A percentile compares a stretch with the other conserved stretches of the same genome.
Conservation (phyloP, 2,888 invertebrate species). For the Phyllotreta cruciferae region DNA sequence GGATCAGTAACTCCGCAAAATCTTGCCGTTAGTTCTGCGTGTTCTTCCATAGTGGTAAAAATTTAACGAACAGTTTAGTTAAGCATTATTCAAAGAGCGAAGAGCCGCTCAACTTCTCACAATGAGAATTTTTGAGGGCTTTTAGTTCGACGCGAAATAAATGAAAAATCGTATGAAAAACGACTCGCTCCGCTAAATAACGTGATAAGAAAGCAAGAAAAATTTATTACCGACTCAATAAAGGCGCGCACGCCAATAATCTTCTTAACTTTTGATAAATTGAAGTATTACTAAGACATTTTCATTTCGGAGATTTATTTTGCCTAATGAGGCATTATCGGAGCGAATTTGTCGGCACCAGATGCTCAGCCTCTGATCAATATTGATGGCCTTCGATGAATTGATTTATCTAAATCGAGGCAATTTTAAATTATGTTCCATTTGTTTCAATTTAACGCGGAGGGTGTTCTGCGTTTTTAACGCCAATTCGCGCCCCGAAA, state of each 20-base stretch:
- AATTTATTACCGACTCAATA: constrained; percentile 31
- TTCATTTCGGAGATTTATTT: constrained; percentile 45
- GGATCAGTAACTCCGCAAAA: neutral
- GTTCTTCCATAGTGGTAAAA: no score
- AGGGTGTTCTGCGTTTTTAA: neutral
- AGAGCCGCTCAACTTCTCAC: neutral
- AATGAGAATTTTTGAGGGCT: constrained; percentile 16
- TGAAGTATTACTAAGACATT: constrained; percentile 41
- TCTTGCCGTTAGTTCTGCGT: neutral
- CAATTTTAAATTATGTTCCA: constrained; percentile 8
- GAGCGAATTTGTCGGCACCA: constrained; percentile 40
- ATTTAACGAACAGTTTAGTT: no score
- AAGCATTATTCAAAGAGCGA: no score
- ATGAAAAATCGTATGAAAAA: constrained; percentile 30
- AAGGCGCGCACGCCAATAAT: constrained; percentile 31
- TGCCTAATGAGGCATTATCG: constrained; percentile 44
- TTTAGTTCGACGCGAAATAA: constrained; percentile 21
- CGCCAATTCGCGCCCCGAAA: no score
- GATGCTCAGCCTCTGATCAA: constrained; percentile 29
- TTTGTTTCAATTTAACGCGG: constrained; percentile 8
- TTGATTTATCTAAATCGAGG: constrained; percentile 29
- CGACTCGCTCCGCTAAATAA: constrained; percentile 28
- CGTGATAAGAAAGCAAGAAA: constrained; percentile 33
- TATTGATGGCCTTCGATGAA: constrained; percentile 37
- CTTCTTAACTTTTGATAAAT: constrained; percentile 39